These are phyloP conservation scores for Drosophila picticornis DNA, from an alignment of 2,888 invertebrate species.

Conservation along the genomic window DNA sequence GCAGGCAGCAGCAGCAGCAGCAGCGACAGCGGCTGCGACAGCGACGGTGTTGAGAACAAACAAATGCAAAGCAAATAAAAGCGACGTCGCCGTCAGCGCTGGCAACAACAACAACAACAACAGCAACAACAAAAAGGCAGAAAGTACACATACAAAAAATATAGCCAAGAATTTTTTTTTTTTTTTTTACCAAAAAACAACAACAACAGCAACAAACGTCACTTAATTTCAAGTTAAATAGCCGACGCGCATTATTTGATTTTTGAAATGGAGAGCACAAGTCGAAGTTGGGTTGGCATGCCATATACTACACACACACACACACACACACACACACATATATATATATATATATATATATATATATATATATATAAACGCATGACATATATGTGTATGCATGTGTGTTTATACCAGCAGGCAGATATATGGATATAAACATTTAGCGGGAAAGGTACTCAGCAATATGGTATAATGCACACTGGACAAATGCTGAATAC, in stretches of 20 bases:
- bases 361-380: constrained; percentile 10
- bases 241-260: constrained; percentile 79
- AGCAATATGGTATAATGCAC: background rate
- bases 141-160: constrained; percentile 28
- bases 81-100: constrained; percentile 32
- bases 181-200: constrained; percentile 37
- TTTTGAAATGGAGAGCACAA: constrained; percentile 79
- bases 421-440: constrained; percentile 17
- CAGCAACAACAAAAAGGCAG: constrained; percentile 13
- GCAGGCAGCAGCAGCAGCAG: constrained; percentile 2
- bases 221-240: constrained; percentile 79
- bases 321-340: background rate
- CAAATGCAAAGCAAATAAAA: constrained; percentile 78
- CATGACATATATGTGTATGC: background rate
- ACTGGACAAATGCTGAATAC: background rate
- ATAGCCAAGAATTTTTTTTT: constrained; percentile 23
- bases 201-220: constrained; percentile 68
- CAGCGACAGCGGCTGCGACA: constrained; percentile 8
- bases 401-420: background rate
- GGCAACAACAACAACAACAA: constrained; percentile 44
- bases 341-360: constrained; percentile 17
- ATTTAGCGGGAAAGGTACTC: constrained; percentile 7
- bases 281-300: constrained; percentile 52
- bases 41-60: constrained; percentile 66
- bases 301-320: constrained; percentile 16